Evolutionary conservation across 2,888 invertebrate genomes (phyloP).

Genomic region (Erebia aethiops): DNA sequence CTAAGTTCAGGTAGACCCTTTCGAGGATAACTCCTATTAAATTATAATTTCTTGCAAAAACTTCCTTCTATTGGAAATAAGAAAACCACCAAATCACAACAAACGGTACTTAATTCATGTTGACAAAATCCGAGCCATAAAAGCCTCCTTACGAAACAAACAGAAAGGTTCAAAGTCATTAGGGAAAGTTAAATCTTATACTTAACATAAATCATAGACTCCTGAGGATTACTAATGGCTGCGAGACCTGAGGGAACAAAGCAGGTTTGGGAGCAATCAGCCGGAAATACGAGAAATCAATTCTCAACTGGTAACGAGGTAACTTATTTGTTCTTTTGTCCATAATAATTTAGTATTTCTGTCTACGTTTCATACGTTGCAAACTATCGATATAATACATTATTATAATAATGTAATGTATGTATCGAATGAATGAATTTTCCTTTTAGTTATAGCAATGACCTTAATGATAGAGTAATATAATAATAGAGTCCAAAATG

Average conservation of each 20-base stretch:
- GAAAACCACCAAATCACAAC: background rate
- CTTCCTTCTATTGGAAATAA: background rate
- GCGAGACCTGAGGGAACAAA: conserved; percentile 19
- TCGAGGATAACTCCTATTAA: no score
- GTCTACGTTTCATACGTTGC: no score
- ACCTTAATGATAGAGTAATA: no score
- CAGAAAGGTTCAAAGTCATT: conserved; percentile 15
- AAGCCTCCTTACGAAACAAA: background rate
- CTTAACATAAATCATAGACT: conserved; percentile 32
- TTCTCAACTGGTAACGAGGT: conserved; percentile 17
- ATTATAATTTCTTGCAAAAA: background rate
- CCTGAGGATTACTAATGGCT: conserved; percentile 33
- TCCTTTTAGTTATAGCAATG: no score
- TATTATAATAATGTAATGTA: no score
- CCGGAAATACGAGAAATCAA: conserved; percentile 23
- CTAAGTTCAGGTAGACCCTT: no score
- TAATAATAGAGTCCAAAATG: no score
- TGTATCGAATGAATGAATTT: no score
- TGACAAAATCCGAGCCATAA: background rate
- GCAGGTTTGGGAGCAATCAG: conserved; percentile 26
- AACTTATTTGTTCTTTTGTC: background rate
- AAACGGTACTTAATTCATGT: background rate
- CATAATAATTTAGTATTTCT: no score
- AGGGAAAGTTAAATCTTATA: conserved; percentile 28
- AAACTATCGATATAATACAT: no score